Conservation (phyloP, 2,888 invertebrate genomes). For the Heliconius aoede region DNA sequence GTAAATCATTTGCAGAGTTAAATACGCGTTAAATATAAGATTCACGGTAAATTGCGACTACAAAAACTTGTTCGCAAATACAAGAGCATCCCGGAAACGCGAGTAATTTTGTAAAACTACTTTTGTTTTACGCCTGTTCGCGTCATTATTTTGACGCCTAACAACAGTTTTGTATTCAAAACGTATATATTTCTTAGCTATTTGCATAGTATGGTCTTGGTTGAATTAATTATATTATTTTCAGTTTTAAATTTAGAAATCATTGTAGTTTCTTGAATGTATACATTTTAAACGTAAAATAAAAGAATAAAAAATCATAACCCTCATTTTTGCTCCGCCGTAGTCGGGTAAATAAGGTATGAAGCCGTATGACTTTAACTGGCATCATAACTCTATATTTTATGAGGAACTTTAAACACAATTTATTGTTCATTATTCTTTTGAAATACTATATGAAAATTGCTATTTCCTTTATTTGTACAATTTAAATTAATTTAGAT, state of each 20-base stretch:
- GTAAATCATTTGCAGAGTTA: conserved; percentile 1
- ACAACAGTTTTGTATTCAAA: conserved; percentile 57
- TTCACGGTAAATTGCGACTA: conserved; percentile 17
- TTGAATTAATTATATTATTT: conserved; percentile 7
- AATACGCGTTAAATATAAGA: conserved; percentile 27
- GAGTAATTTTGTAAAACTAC: conserved; percentile 47
- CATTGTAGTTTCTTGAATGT: not conserved
- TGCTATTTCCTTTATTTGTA: too few relatives aligned
- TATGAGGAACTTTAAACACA: not conserved
- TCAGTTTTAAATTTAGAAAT: not conserved
- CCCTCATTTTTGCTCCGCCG: too few relatives aligned
- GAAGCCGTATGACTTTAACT: not conserved
- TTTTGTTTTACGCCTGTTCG: conserved; percentile 50
- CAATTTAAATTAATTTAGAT: not conserved
- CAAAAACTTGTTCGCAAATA: conserved; percentile 48
- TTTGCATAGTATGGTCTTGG: not conserved
- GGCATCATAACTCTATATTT: not conserved
- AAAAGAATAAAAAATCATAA: too few relatives aligned
- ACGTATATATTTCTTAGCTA: conserved; percentile 47
- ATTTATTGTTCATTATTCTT: not conserved
- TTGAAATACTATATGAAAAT: not conserved
- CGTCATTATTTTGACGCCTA: conserved; percentile 57
- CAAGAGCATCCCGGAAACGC: conserved; percentile 54
- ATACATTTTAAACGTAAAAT: not conserved
- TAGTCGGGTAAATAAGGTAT: too few relatives aligned